phyloP scores from a whole-genome alignment of 2,797 vertebrate species.

The Sternarchorhynchus goeldii region DNA sequence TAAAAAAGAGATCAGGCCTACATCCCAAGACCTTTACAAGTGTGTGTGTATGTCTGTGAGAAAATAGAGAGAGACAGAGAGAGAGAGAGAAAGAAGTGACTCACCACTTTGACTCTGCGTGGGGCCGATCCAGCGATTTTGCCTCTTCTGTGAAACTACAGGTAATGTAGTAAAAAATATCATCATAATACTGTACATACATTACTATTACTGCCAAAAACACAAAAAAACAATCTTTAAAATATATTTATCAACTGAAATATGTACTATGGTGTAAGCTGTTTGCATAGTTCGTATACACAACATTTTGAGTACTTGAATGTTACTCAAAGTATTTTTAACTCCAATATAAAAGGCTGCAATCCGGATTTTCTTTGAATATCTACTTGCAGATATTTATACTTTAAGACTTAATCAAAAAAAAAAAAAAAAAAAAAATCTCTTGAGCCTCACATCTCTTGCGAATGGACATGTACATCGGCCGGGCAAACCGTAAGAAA shows the following conservation, averaged over 20 bases:
- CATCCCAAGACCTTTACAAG: slow-evolving; percentile 15
- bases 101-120: slow-evolving; percentile 80
- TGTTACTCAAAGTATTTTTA: no score
- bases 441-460: slow-evolving; percentile 68
- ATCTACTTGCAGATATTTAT: neutral
- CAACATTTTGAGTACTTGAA: no score
- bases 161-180: slow-evolving; percentile 7
- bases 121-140: slow-evolving; percentile 75
- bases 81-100: slow-evolving; percentile 41
- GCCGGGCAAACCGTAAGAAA: slow-evolving; percentile 63
- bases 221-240: no score
- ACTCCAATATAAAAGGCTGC: no score
- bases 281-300: no score
- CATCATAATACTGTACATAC: neutral
- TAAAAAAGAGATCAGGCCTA: slow-evolving; percentile 26
- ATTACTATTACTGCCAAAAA: no score
- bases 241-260: no score
- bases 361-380: neutral
- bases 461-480: slow-evolving; percentile 62
- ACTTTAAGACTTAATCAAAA: neutral
- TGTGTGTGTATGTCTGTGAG: slow-evolving; percentile 18
- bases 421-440: neutral
- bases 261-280: no score
- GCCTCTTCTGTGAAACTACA: slow-evolving; percentile 70
- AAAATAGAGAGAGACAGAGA: neutral